Base-by-base conservation (phyloP, 2,797 vertebrate genomes). In the Neopelma chrysocephalum region DNA sequence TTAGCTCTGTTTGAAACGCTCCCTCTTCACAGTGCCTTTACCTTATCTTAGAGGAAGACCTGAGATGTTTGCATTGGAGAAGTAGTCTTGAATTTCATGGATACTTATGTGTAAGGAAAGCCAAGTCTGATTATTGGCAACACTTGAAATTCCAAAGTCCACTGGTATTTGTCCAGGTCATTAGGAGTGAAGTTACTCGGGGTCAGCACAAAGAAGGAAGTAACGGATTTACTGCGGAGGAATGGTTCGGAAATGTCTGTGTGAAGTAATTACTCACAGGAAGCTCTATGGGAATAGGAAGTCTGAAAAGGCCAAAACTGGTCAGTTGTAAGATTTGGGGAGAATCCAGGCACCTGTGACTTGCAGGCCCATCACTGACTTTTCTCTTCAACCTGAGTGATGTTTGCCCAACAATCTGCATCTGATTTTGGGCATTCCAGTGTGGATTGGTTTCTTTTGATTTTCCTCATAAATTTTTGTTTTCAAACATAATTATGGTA, bases 81-180 rank as follows among this genome's bases (percentile, higher is more conserved):
- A 87, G 56, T 69, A 60, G 62, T 77, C 56, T 89, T 80, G 87
- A 94, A 75, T 89, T 90, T 95, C 42, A 29, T 66, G 78, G 77
- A 58, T 81, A 34, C 50, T 64, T 82, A n/a, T 40, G 53, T 87
- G 4, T 57, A 26, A 91, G 79, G 64, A 77, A 89, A 91, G 32
- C 48, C 80, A 95, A 64, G 53, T 62, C 75, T 85, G 82, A 75
- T 90, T 91, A 64, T 58, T 80, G 13, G 78, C 56, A 71, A 64
- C 42, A 31, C 68, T 92, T 80, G 66, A 66, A 82, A 80, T 94
- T 93, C 93, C 90, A 6, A 36, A 87, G 62, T 90, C 79, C 85
- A 9, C 73, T 94, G 69, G 58, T 95, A 12, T 95, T 96, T 89
- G 73, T 92, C 80, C 81, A 93, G 57, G 51, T 88, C 53, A 31